These are phyloP conservation scores for Ancistrus triradiatus DNA, from an alignment of 2,113 vertebrate genomes.

Conservation along the genomic window DNA sequence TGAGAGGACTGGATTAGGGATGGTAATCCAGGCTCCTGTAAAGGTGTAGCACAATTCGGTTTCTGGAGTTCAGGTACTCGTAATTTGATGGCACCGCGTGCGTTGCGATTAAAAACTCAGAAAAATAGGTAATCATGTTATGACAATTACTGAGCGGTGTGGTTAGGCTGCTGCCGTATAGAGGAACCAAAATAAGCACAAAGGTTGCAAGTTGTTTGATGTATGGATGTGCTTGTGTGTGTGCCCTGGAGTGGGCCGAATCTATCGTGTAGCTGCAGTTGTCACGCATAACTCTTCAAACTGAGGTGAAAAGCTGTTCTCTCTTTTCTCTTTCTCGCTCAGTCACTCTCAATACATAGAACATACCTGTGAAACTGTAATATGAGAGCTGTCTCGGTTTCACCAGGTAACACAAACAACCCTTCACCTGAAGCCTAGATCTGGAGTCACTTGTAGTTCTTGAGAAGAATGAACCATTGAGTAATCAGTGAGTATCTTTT, in stretches of 20 bases:
- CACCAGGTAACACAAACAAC: constrained; percentile 47
- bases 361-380: constrained; percentile 74
- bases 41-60: constrained; percentile 20
- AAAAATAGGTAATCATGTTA: not conserved
- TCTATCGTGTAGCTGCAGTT: constrained; percentile 29
- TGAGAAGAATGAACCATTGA: too few species aligned
- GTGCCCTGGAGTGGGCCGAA: not conserved
- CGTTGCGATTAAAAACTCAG: not conserved
- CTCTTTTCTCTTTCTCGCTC: too few species aligned
- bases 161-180: constrained; percentile 8
- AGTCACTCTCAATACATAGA: constrained; percentile 48
- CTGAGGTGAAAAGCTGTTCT: constrained; percentile 36
- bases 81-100: constrained; percentile 21
- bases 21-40: constrained; percentile 52
- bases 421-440: constrained; percentile 14
- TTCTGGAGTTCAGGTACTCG: constrained; percentile 25
- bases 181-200: constrained; percentile 21
- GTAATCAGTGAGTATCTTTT: too few species aligned
- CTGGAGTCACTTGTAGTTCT: too few species aligned
- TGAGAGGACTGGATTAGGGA: constrained; percentile 46
- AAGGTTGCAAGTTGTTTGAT: constrained; percentile 4
- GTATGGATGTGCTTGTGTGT: constrained; percentile 6
- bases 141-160: constrained; percentile 24
- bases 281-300: constrained; percentile 19
- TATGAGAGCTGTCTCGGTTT: constrained; percentile 68